A percentile compares a stretch with the other conserved stretches of the same genome.
These are phyloP conservation scores for Papilio machaon DNA, from an alignment of 1,140 invertebrate species.

Conservation along the genomic window DNA sequence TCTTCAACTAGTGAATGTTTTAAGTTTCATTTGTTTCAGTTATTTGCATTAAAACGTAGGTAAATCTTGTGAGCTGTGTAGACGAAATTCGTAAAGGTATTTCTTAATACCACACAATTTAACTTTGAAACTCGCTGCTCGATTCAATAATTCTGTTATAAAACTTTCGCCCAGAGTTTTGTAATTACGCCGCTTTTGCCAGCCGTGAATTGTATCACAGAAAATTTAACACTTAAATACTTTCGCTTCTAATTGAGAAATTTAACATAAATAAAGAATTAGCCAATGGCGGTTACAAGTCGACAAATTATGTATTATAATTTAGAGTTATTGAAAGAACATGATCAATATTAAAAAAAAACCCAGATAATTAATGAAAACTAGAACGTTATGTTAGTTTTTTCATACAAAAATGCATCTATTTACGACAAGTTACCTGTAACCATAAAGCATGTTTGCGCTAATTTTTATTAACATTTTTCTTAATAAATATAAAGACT, in stretches of 20 bases:
- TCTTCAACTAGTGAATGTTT: too few species aligned
- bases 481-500: too few species aligned
- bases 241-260: constrained; percentile 12
- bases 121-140: constrained; percentile 15
- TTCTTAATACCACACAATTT: constrained; percentile 17
- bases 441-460: too few species aligned
- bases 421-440: too few species aligned
- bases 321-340: background rate
- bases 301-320: background rate
- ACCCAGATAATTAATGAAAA: too few species aligned
- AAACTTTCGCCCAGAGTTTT: constrained; percentile 21
- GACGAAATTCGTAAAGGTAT: constrained; percentile 12
- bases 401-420: too few species aligned
- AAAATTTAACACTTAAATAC: constrained; percentile 20
- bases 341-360: background rate
- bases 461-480: too few species aligned
- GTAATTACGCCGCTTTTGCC: constrained; percentile 23
- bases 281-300: background rate
- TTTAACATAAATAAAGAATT: constrained; percentile 16
- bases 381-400: too few species aligned
- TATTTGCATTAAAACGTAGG: constrained; percentile 1
- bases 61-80: background rate
- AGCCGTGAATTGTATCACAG: constrained; percentile 14
- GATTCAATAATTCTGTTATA: constrained; percentile 24
- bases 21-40: background rate